phyloP scores from a whole-genome alignment of 2,113 vertebrate genomes.

The Notarius lentiginosus region DNA sequence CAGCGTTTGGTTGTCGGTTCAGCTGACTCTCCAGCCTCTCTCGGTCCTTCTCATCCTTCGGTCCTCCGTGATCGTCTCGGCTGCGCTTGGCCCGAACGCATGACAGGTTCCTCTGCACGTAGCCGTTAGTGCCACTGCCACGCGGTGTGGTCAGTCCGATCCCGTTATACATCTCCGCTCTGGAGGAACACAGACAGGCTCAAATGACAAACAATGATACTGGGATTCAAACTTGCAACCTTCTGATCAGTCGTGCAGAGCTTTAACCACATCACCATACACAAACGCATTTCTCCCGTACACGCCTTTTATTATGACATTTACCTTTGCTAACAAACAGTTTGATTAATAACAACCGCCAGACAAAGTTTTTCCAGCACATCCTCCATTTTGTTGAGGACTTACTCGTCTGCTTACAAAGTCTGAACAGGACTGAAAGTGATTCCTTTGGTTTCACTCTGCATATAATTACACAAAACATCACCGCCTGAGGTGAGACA shows the following conservation, averaged over 20 bases:
- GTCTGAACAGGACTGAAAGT: too few relatives aligned
- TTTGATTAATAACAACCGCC: too few relatives aligned
- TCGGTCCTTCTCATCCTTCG: conserved; percentile 80
- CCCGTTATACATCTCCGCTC: conserved; percentile 87
- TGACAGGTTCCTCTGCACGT: conserved; percentile 90
- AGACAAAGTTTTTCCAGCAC: too few relatives aligned
- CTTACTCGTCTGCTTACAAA: background rate
- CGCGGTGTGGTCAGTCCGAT: conserved; percentile 89
- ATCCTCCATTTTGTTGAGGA: background rate
- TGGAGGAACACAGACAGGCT: background rate
- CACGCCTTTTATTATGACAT: too few relatives aligned
- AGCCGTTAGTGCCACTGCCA: conserved; percentile 92
- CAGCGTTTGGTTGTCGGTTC: conserved; percentile 87
- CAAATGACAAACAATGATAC: background rate
- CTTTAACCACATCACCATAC: background rate
- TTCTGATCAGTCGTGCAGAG: background rate
- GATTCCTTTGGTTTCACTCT: background rate
- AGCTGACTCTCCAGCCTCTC: conserved; percentile 86
- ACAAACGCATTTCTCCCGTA: too few relatives aligned
- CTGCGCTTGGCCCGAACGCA: conserved; percentile 82
- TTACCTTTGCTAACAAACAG: too few relatives aligned
- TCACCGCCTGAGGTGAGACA: background rate
- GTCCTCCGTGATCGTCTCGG: conserved; percentile 78
- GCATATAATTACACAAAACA: background rate
- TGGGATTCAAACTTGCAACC: background rate